phyloP scores from a whole-genome alignment of 1,140 invertebrate genomes.

The Caenorhabditis inopinata region DNA sequence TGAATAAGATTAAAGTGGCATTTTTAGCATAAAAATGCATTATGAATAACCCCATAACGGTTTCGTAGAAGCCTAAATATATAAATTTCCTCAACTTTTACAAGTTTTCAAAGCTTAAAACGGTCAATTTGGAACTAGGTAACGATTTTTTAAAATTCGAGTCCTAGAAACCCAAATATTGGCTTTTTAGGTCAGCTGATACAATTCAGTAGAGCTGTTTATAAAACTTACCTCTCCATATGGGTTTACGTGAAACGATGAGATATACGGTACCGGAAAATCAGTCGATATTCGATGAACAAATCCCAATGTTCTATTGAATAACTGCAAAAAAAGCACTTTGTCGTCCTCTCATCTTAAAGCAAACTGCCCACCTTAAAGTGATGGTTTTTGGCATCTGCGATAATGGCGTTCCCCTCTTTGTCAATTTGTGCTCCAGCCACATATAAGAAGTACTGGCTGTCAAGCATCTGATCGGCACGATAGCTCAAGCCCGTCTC shows the following conservation, averaged over 20 bases:
- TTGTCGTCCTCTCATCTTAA: neutral
- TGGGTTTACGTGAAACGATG: neutral
- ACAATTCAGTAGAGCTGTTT: too few relatives aligned
- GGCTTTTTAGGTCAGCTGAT: too few relatives aligned
- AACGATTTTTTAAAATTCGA: too few relatives aligned
- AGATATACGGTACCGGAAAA: constrained; percentile 23
- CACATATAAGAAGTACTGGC: neutral
- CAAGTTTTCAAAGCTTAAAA: too few relatives aligned
- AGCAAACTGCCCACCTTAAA: neutral
- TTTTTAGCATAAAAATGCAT: too few relatives aligned
- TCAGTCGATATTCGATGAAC: neutral
- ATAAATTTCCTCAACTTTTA: too few relatives aligned
- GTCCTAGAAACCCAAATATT: too few relatives aligned
- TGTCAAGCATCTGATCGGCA: neutral
- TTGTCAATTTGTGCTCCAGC: constrained; percentile 16
- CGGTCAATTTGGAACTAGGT: too few relatives aligned
- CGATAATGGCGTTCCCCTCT: constrained; percentile 1
- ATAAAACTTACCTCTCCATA: neutral
- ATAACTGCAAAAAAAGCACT: neutral
- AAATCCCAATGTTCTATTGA: neutral
- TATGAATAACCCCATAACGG: too few relatives aligned
- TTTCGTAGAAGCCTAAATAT: too few relatives aligned
- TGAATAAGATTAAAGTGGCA: too few relatives aligned
- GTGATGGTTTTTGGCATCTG: constrained; percentile 13
- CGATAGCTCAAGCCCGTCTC: neutral